Conservation (phyloP, 92 coral and sea anemone genomes). For the Parazoanthus darwini region DNA sequence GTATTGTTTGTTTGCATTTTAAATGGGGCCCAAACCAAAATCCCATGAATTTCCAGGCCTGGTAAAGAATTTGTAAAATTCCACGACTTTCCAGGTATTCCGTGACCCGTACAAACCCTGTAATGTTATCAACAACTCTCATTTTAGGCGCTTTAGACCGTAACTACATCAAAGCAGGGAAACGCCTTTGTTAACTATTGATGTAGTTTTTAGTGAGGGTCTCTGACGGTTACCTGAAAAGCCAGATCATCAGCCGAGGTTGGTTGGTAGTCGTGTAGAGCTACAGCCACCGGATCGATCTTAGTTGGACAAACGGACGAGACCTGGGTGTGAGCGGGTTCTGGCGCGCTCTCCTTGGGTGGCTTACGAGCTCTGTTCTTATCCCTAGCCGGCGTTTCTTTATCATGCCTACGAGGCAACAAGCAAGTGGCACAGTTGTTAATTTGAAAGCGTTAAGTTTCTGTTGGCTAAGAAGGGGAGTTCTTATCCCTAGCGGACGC, state of each 20-base stretch:
- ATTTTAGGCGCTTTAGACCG: too few species aligned
- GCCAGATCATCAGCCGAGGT: constrained; percentile 77
- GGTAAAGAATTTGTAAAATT: too few species aligned
- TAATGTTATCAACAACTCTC: too few species aligned
- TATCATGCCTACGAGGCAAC: constrained; percentile 21
- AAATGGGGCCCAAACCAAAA: too few species aligned
- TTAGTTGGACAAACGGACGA: constrained; percentile 73
- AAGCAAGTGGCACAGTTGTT: neutral
- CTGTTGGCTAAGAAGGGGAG: too few species aligned
- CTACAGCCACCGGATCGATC: constrained; percentile 90
- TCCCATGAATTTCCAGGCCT: too few species aligned
- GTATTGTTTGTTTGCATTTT: too few species aligned
- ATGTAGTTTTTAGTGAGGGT: neutral
- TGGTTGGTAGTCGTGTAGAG: constrained; percentile 88
- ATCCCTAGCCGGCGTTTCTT: constrained; percentile 4
- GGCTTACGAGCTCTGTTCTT: neutral
- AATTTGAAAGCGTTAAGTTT: neutral
- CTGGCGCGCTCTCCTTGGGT: neutral
- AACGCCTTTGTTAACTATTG: too few species aligned
- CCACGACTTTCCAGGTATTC: too few species aligned
- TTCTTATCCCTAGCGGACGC: neutral
- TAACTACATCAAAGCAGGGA: too few species aligned
- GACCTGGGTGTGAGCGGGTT: constrained; percentile 44
- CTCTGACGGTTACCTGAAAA: constrained; percentile 63
- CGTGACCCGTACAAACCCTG: too few species aligned